These are phyloP conservation scores for Diaprepes abbreviatus DNA, from an alignment of 2,888 invertebrate genomes.

Conservation along the genomic window DNA sequence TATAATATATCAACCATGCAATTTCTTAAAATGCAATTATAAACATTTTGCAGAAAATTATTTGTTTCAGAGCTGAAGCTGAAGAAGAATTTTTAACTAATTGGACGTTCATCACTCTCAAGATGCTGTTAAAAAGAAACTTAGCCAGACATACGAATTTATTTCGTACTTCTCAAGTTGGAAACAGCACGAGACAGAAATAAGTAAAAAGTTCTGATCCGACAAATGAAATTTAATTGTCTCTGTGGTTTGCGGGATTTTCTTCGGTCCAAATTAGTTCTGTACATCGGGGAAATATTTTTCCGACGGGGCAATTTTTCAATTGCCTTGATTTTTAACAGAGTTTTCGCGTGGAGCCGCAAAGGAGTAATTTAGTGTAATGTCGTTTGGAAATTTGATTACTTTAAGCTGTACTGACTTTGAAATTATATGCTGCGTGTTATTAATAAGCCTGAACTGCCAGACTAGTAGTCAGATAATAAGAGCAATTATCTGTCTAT, in stretches of 20 bases:
- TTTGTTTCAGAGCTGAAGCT: no score
- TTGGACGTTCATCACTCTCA: not conserved
- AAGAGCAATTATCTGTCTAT: no score
- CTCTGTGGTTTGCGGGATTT: slow-evolving; percentile 41
- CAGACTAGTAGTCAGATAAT: no score
- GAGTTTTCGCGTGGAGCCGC: slow-evolving; percentile 19
- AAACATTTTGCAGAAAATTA: no score
- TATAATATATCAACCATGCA: no score
- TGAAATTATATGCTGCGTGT: no score
- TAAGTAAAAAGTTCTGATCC: slow-evolving; percentile 22
- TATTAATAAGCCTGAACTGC: no score
- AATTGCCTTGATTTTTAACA: slow-evolving; percentile 45
- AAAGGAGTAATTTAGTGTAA: slow-evolving; percentile 8
- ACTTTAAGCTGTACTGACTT: no score
- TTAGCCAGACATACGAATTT: slow-evolving; percentile 3
- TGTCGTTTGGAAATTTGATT: not conserved
- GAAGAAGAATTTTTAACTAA: not conserved
- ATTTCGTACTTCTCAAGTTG: slow-evolving; percentile 13
- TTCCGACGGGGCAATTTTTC: slow-evolving; percentile 52
- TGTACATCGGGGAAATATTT: slow-evolving; percentile 53
- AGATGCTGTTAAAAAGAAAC: slow-evolving; percentile 2
- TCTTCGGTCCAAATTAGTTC: slow-evolving; percentile 50
- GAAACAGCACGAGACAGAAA: slow-evolving; percentile 2
- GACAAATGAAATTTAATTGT: slow-evolving; percentile 43
- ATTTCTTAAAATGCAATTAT: no score